Evolutionary conservation across 2,113 vertebrate species (phyloP).

Genomic region (Lucifuga dentata): DNA sequence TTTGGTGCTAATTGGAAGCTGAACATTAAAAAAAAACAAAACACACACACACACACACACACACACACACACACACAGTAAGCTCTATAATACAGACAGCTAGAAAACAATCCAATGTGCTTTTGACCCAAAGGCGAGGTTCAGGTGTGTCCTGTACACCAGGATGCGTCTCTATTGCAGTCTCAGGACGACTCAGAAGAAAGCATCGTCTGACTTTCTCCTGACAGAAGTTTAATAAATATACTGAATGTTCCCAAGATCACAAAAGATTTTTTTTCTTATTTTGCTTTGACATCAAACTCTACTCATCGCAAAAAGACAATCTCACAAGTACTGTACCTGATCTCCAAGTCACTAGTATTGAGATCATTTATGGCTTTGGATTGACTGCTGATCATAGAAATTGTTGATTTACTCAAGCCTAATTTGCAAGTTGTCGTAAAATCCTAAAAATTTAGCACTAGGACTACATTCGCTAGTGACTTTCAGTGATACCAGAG

Average conservation of each 20-base stretch:
- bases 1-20: conserved; percentile 48
- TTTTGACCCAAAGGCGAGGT: conserved; percentile 55
- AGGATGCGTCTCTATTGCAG: conserved; percentile 41
- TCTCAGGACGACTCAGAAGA: conserved; percentile 36
- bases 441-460: conserved; percentile 57
- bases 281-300: conserved; percentile 61
- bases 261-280: conserved; percentile 8
- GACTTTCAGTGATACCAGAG: conserved; percentile 38
- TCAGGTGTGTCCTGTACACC: conserved; percentile 28
- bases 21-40: conserved; percentile 56
- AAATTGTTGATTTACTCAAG: conserved; percentile 44
- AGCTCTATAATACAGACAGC: conserved; percentile 34
- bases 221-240: background rate
- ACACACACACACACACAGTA: no score
- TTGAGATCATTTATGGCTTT: conserved; percentile 73
- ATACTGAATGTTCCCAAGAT: conserved; percentile 33
- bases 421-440: conserved; percentile 34
- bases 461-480: conserved; percentile 63
- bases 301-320: conserved; percentile 36
- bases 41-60: no score
- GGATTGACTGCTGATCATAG: conserved; percentile 46
- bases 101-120: conserved; percentile 64
- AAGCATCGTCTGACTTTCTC: background rate
- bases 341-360: conserved; percentile 64
- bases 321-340: conserved; percentile 59